phyloP scores from a whole-genome alignment of 2,888 invertebrate species.

The Petrolisthes manimaculis region DNA sequence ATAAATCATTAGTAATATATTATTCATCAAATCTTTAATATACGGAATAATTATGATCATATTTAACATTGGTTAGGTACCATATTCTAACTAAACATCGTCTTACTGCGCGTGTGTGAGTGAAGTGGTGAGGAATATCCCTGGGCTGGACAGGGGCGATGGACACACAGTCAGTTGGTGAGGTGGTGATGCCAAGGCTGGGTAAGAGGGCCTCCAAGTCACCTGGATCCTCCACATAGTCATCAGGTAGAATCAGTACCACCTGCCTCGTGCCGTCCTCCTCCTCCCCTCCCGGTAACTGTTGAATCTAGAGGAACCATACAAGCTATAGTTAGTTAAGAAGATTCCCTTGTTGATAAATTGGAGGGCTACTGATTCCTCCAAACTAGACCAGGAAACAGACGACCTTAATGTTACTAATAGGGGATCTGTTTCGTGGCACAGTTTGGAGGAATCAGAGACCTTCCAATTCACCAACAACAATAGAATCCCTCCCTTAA shows the following conservation, averaged over 20 bases:
- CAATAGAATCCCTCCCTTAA: too few relatives aligned
- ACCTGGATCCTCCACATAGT: slow-evolving; percentile 31
- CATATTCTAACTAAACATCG: not conserved
- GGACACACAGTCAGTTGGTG: slow-evolving; percentile 42
- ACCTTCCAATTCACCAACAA: too few relatives aligned
- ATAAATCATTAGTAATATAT: not conserved
- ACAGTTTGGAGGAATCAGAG: too few relatives aligned
- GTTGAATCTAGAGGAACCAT: slow-evolving; percentile 37
- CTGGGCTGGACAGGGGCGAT: slow-evolving; percentile 30
- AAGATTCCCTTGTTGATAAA: not conserved
- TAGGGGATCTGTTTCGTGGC: too few relatives aligned
- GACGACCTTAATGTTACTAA: too few relatives aligned
- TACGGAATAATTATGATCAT: too few relatives aligned
- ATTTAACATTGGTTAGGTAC: not conserved
- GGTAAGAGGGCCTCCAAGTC: slow-evolving; percentile 52
- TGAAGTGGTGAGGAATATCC: too few relatives aligned
- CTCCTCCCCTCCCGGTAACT: slow-evolving; percentile 33
- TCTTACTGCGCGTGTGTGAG: too few relatives aligned
- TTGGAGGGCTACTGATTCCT: too few relatives aligned
- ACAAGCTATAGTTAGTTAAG: not conserved
- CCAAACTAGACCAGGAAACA: too few relatives aligned
- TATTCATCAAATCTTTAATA: not conserved
- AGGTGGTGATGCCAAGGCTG: slow-evolving; percentile 44
- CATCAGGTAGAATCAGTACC: slow-evolving; percentile 53
- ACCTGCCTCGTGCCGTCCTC: slow-evolving; percentile 50